Evolutionary conservation across 1,140 invertebrate genomes (phyloP), one percentile per base, ranked within the genome.

Genomic region (Drosophila truncata): DNA sequence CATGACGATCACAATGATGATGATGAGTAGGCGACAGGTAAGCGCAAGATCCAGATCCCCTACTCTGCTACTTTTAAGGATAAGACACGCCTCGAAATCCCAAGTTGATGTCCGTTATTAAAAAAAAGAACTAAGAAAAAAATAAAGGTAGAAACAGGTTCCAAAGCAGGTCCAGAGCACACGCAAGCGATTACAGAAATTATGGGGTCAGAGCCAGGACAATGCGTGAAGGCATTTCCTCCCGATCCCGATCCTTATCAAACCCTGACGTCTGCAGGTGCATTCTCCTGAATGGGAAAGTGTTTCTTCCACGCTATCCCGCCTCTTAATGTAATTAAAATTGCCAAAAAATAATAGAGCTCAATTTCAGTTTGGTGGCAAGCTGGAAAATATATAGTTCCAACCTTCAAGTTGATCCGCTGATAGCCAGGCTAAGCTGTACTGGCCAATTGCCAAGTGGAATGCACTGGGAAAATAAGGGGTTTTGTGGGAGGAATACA

Each of bases 81-180:
- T 88, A 88, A 81, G 64, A 64, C 62, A 90, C 72, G 86, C 86
- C 81, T 73, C 75, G 80, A 80, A 90, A 82, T 83, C 80, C 76
- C 47, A 63, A 58, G 49, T 71, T 66, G 46, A 80, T 67, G 84
- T 74, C 80, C 84, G 85, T 91, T 90, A 91, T 90, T 90, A 91
- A 90, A 88, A 20, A 44, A 54, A 29, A 33, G 4, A 67, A 25
- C 82, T 82, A 83, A 13, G 37, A 63, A n/a, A 59, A 33, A 49
- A 65, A 10, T 57, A 23, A 41, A 18, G 35, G 16, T 16, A 78
- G 33, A 60, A 74, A 85, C 86, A 27, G 67, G 82, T 82, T 85
- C 60, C 55, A 78, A 71, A 80, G 44, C 23, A 55, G 60, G 57
- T 65, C 67, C 42, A 61, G 61, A 55, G 79, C 86, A 79, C 86